Percentiles rank a stretch among this genome's conserved stretches.
phyloP scores from a whole-genome alignment of 2,888 invertebrate species.

The Lycophotia porphyrea region DNA sequence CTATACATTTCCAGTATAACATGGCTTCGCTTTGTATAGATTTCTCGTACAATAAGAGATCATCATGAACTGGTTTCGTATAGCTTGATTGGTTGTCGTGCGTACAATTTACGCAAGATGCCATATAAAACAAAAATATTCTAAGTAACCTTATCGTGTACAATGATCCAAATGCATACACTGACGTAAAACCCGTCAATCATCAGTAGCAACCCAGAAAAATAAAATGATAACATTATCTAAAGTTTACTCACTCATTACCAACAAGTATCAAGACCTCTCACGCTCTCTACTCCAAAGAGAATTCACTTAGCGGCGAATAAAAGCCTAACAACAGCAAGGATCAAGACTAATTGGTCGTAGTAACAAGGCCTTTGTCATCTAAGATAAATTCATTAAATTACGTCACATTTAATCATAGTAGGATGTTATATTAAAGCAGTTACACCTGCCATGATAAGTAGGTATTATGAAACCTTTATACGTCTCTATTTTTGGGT shows the following conservation, averaged over 20 bases:
- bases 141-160: neutral
- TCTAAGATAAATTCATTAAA: slow-evolving; percentile 58
- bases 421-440: slow-evolving; percentile 38
- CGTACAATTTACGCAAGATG: neutral
- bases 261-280: slow-evolving; percentile 35
- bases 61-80: too few relatives aligned
- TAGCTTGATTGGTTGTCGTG: too few relatives aligned
- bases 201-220: slow-evolving; percentile 41
- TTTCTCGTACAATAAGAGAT: too few relatives aligned
- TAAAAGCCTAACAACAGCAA: slow-evolving; percentile 1
- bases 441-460: slow-evolving; percentile 57
- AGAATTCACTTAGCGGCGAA: neutral
- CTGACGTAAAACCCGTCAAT: neutral
- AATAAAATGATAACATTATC: slow-evolving; percentile 50
- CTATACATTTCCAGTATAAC: too few relatives aligned
- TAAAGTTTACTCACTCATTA: slow-evolving; percentile 18
- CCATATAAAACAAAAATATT: neutral
- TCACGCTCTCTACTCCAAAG: neutral
- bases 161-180: slow-evolving; percentile 7
- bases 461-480: slow-evolving; percentile 31
- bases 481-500: slow-evolving; percentile 24
- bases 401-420: slow-evolving; percentile 55
- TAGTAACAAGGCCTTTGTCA: slow-evolving; percentile 49
- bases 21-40: too few relatives aligned
- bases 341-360: slow-evolving; percentile 61